Conservation (phyloP, 1,140 invertebrate species). For the Caenorhabditis remanei region DNA sequence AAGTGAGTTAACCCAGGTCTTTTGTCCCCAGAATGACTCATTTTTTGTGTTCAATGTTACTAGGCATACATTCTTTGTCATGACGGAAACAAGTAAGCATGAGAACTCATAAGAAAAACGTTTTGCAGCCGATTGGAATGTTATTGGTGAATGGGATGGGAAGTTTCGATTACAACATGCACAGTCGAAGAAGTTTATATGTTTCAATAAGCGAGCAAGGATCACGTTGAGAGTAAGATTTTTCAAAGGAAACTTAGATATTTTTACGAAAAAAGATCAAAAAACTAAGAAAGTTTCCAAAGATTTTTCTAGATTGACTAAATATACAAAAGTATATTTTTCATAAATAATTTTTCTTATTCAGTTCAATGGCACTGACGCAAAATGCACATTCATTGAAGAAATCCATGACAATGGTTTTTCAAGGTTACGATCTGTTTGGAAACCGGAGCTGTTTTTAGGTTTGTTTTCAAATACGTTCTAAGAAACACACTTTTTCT, state of each 20-base stretch:
- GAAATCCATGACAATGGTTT: slow-evolving; percentile 24
- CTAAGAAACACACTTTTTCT: too few species aligned
- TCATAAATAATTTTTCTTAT: background rate
- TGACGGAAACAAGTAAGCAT: too few species aligned
- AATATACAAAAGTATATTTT: too few species aligned
- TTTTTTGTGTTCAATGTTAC: background rate
- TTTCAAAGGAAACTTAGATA: too few species aligned
- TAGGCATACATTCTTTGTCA: too few species aligned
- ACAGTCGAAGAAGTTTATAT: slow-evolving; percentile 21
- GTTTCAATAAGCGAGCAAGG: slow-evolving; percentile 35
- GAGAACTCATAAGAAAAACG: too few species aligned
- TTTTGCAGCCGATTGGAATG: slow-evolving; percentile 45
- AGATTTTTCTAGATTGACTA: too few species aligned
- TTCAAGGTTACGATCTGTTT: slow-evolving; percentile 10
- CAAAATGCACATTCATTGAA: slow-evolving; percentile 24
- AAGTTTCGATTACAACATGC: slow-evolving; percentile 47
- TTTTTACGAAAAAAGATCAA: background rate
- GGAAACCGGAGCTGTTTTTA: slow-evolving; percentile 5
- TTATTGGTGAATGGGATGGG: slow-evolving; percentile 34
- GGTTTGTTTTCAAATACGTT: background rate
- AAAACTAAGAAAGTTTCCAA: too few species aligned
- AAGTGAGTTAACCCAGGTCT: background rate
- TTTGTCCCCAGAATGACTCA: background rate
- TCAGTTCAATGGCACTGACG: slow-evolving; percentile 17
- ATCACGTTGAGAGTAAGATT: slow-evolving; percentile 21